Evolutionary conservation across 2,888 invertebrate species (phyloP).

Genomic region (Plebejus anna): DNA sequence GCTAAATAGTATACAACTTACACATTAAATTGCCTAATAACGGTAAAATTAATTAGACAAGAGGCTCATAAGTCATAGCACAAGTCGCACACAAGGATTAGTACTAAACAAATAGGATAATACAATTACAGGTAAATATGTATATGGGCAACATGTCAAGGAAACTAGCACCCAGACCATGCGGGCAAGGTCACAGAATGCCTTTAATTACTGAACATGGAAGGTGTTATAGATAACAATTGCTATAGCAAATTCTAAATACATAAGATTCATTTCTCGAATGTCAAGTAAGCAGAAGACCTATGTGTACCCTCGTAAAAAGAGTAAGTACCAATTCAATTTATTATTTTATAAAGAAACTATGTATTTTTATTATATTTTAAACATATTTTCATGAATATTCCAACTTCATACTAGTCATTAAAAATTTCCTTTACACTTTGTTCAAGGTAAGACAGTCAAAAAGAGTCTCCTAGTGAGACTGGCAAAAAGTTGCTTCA

Average conservation of each 20-base stretch:
- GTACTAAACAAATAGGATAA: slow-evolving; percentile 18
- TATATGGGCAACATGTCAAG: slow-evolving; percentile 26
- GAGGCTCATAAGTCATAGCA: background rate
- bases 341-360: background rate
- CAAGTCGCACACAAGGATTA: background rate
- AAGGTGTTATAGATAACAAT: background rate
- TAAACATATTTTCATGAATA: background rate
- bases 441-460: background rate
- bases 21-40: background rate
- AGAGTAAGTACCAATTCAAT: too few relatives aligned
- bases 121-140: slow-evolving; percentile 18
- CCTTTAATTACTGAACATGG: background rate
- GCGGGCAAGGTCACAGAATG: slow-evolving; percentile 20
- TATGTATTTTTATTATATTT: background rate
- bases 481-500: background rate
- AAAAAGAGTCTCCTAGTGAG: background rate
- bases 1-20: background rate
- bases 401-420: background rate
- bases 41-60: background rate
- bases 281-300: background rate
- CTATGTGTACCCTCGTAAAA: too few relatives aligned
- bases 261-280: background rate
- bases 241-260: background rate
- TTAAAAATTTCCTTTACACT: background rate
- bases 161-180: slow-evolving; percentile 2